phyloP scores from a whole-genome alignment of 2,888 invertebrate species.

The Boloria euphrosyne region DNA sequence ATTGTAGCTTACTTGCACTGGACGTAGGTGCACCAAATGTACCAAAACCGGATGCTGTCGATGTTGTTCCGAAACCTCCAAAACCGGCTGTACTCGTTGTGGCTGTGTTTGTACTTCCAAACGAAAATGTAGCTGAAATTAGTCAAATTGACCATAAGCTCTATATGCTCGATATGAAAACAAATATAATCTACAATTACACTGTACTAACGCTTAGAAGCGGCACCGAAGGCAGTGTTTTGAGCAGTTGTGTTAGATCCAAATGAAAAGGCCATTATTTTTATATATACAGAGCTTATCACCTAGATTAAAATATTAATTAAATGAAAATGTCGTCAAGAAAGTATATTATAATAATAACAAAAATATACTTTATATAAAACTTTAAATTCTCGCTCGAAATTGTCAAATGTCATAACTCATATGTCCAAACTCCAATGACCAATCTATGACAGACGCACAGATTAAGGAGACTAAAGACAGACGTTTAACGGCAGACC shows the following conservation, averaged over 20 bases:
- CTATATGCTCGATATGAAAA: no score
- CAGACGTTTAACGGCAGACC: no score
- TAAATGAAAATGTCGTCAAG: no score
- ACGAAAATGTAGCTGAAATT: slow-evolving; percentile 71
- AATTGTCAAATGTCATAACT: no score
- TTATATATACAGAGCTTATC: no score
- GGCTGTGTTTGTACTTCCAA: slow-evolving; percentile 78
- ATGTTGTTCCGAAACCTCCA: slow-evolving; percentile 69
- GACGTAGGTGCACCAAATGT: slow-evolving; percentile 71
- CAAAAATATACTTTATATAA: no score
- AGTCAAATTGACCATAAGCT: background rate
- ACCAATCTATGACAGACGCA: no score
- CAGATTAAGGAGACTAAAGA: no score
- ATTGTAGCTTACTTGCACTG: slow-evolving; percentile 11
- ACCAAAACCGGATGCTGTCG: slow-evolving; percentile 71
- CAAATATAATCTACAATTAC: background rate
- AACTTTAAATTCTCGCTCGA: no score
- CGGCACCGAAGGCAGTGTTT: slow-evolving; percentile 71
- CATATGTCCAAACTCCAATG: no score
- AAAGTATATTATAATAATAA: no score
- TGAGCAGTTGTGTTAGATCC: slow-evolving; percentile 63
- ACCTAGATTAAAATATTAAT: no score
- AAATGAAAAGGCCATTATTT: slow-evolving; percentile 70
- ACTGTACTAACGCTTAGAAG: slow-evolving; percentile 80
- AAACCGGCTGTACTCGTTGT: slow-evolving; percentile 76